These are phyloP conservation scores for Larimichthys crocea DNA, from an alignment of 2,113 vertebrate genomes.

Conservation along the genomic window DNA sequence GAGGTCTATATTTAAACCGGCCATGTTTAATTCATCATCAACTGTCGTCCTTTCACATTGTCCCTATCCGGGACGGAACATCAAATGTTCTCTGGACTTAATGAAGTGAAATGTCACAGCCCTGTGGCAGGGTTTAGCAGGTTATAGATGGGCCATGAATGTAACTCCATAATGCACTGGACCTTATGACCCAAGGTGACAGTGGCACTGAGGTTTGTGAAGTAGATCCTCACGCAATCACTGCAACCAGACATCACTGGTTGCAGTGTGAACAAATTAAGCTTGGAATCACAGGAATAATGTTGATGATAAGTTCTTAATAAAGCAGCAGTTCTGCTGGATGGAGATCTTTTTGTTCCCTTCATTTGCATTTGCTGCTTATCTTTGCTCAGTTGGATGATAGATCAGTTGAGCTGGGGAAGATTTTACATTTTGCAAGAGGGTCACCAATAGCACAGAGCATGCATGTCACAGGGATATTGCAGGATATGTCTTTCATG, in stretches of 20 bases:
- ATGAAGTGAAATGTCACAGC: slow-evolving; percentile 71
- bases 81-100: slow-evolving; percentile 56
- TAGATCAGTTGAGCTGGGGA: neutral
- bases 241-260: neutral
- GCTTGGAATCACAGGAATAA: neutral
- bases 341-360: neutral
- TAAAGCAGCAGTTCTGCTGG: neutral
- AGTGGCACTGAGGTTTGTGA: neutral
- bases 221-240: slow-evolving; percentile 5
- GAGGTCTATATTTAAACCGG: slow-evolving; percentile 68
- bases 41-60: slow-evolving; percentile 29
- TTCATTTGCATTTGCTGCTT: neutral
- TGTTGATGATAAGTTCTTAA: neutral
- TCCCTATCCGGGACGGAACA: slow-evolving; percentile 41
- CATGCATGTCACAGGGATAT: neutral
- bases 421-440: neutral
- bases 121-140: slow-evolving; percentile 31
- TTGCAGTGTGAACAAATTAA: too few species aligned
- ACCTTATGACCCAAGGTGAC: slow-evolving; percentile 8
- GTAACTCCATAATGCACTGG: slow-evolving; percentile 54
- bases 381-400: neutral
- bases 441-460: neutral
- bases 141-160: slow-evolving; percentile 65
- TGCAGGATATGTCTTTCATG: too few species aligned
- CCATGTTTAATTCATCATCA: slow-evolving; percentile 70